These are phyloP conservation scores for Cyphomyrmex costatus DNA, from an alignment of 1,140 invertebrate species.

Conservation along the genomic window DNA sequence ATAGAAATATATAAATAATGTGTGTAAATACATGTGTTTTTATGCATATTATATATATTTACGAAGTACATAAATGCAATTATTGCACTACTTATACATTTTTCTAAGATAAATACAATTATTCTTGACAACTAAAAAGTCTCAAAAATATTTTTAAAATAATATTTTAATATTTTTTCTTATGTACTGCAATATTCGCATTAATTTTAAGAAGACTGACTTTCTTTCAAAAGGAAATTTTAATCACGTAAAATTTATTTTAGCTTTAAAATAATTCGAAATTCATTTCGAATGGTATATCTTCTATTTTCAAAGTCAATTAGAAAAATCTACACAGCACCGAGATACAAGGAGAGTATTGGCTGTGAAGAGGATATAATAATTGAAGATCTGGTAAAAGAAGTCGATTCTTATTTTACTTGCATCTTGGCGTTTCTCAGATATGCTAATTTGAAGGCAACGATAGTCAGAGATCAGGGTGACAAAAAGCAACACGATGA, in stretches of 20 bases:
- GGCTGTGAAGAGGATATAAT: conserved; percentile 41
- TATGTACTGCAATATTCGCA: not conserved
- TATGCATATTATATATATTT: not conserved
- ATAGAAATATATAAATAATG: too few species aligned
- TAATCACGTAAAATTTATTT: not conserved
- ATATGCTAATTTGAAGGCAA: conserved; percentile 46
- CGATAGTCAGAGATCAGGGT: conserved; percentile 14
- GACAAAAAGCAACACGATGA: conserved; percentile 49
- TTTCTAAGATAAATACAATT: not conserved
- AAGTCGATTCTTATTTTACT: conserved; percentile 66
- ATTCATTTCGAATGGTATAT: not conserved
- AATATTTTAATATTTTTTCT: not conserved
- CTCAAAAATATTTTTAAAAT: not conserved
- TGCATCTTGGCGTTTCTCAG: conserved; percentile 29
- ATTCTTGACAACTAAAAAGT: not conserved
- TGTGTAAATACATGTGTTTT: too few species aligned
- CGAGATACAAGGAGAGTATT: not conserved
- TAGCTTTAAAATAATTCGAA: conserved; percentile 1
- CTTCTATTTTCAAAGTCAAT: conserved; percentile 37
- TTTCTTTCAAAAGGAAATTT: conserved; percentile 4
- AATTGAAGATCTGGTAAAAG: conserved; percentile 38
- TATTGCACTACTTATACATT: not conserved
- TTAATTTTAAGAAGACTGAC: not conserved
- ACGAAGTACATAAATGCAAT: too few species aligned
- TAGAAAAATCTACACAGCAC: conserved; percentile 16